phyloP scores from a whole-genome alignment of 2,113 vertebrate genomes.

The Sminthopsis crassicaudata region DNA sequence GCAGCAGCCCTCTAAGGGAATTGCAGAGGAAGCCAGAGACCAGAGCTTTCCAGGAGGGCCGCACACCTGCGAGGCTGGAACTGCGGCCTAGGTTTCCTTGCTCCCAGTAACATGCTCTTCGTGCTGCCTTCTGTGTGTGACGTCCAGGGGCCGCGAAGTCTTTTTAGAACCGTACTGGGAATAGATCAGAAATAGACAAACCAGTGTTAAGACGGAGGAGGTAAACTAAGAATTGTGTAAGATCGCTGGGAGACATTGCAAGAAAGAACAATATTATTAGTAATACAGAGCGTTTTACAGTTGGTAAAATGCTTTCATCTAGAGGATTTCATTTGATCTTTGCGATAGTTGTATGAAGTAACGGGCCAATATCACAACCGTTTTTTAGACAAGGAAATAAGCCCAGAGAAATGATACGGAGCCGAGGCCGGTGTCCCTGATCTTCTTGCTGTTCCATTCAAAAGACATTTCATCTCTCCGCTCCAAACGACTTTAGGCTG shows the following conservation, averaged over 20 bases:
- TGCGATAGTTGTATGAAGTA: not conserved
- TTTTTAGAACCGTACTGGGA: too few relatives aligned
- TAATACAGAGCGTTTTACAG: not conserved
- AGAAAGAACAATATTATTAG: not conserved
- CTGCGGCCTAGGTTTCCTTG: too few relatives aligned
- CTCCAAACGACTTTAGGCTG: not conserved
- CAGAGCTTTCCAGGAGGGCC: too few relatives aligned
- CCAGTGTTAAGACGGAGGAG: not conserved
- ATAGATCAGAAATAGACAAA: not conserved
- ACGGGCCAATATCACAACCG: not conserved
- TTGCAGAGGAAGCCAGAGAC: too few relatives aligned
- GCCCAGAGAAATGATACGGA: not conserved
- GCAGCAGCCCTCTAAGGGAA: too few relatives aligned
- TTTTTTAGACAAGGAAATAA: not conserved
- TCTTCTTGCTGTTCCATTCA: not conserved
- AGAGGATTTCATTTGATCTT: not conserved
- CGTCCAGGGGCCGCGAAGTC: too few relatives aligned
- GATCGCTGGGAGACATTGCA: not conserved
- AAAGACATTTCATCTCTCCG: not conserved
- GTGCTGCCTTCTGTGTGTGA: too few relatives aligned
- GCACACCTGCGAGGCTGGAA: too few relatives aligned
- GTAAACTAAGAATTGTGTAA: not conserved
- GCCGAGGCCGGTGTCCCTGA: too few relatives aligned
- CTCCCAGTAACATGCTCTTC: too few relatives aligned
- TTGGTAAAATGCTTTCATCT: not conserved